These are phyloP conservation scores for Eupeodes corollae DNA, from an alignment of 1,140 invertebrate genomes.

Conservation along the genomic window DNA sequence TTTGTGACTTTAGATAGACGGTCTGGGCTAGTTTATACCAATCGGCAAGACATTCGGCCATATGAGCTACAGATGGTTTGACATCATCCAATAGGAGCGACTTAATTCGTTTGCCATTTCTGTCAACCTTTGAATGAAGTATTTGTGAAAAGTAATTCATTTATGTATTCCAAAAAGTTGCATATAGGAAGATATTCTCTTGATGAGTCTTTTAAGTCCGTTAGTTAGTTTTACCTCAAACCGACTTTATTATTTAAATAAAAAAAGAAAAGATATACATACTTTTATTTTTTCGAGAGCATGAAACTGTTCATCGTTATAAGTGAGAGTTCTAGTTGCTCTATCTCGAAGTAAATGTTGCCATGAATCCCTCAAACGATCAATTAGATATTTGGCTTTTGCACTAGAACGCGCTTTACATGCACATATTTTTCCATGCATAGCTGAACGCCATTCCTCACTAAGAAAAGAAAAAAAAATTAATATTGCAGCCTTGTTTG, in stretches of 20 bases:
- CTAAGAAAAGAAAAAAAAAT: slow-evolving; percentile 9
- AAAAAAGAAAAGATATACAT: background rate
- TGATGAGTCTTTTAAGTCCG: too few relatives aligned
- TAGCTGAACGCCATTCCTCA: slow-evolving; percentile 62
- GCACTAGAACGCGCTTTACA: slow-evolving; percentile 52
- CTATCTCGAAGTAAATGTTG: slow-evolving; percentile 79
- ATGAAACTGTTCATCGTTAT: slow-evolving; percentile 90
- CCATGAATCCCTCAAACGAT: slow-evolving; percentile 77
- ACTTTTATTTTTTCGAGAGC: slow-evolving; percentile 71
- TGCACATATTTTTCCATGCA: slow-evolving; percentile 54
- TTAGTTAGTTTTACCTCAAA: too few relatives aligned
- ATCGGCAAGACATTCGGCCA: slow-evolving; percentile 62
- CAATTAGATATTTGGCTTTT: slow-evolving; percentile 61
- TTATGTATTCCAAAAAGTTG: too few relatives aligned
- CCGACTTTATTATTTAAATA: background rate
- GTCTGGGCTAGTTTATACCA: slow-evolving; percentile 76
- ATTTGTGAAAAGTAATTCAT: too few relatives aligned
- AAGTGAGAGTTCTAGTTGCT: slow-evolving; percentile 69
- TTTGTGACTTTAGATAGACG: slow-evolving; percentile 56
- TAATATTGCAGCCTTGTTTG: background rate
- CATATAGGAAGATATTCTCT: too few relatives aligned
- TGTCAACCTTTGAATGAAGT: slow-evolving; percentile 20
- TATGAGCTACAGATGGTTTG: slow-evolving; percentile 49
- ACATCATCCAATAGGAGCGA: slow-evolving; percentile 52
- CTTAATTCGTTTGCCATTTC: slow-evolving; percentile 57